phyloP scores from a whole-genome alignment of 1,140 invertebrate genomes.

The Lepidostoma basale region DNA sequence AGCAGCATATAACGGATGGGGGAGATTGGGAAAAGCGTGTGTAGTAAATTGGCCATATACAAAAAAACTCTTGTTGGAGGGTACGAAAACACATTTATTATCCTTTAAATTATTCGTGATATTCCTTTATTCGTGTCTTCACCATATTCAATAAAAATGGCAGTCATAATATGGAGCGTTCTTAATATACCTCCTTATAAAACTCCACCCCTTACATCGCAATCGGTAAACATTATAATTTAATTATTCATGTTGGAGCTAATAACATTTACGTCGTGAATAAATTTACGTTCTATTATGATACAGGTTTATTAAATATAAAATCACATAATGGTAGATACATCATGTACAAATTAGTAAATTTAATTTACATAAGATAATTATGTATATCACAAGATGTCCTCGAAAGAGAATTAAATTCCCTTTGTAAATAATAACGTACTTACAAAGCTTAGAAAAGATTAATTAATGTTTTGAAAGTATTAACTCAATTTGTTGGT shows the following conservation, averaged over 20 bases:
- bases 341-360: not conserved
- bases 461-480: no score
- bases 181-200: not conserved
- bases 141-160: not conserved
- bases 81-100: not conserved
- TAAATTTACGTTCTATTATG: not conserved
- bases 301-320: not conserved
- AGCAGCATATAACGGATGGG: no score
- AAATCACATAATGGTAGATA: no score
- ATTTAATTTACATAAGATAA: not conserved
- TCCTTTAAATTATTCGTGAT: no score
- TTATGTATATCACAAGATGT: conserved; percentile 11
- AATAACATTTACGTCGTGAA: not conserved
- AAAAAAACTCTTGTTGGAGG: not conserved
- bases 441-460: no score
- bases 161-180: not conserved
- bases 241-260: no score
- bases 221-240: not conserved
- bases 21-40: no score
- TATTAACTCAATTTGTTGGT: no score
- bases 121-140: no score
- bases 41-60: no score
- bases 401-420: conserved; percentile 5
- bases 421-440: no score
- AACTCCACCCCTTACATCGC: not conserved